phyloP scores from a whole-genome alignment of 2,888 invertebrate species.

The Frankliniella intonsa region DNA sequence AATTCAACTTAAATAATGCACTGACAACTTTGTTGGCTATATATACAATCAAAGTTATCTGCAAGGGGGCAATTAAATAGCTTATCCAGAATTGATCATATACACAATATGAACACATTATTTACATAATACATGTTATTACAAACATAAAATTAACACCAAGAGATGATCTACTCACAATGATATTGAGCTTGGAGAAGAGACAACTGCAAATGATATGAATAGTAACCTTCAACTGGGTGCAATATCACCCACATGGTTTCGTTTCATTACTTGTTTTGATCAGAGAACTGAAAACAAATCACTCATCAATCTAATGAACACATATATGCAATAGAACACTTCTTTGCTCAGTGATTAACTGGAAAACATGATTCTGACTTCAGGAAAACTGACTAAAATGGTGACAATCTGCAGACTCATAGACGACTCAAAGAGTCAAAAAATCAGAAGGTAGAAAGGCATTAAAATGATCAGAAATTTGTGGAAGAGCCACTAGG shows the following conservation, averaged over 20 bases:
- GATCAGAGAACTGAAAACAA: neutral
- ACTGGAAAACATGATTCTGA: neutral
- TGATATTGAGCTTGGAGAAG: conserved; percentile 10
- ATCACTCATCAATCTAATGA: neutral
- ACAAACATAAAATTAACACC: conserved; percentile 9
- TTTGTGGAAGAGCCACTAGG: neutral
- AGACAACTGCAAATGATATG: conserved; percentile 25
- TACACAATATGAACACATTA: neutral
- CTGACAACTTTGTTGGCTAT: conserved; percentile 5
- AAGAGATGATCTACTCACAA: conserved; percentile 5
- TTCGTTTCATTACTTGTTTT: neutral
- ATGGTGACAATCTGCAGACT: conserved; percentile 7
- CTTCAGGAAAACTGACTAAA: neutral
- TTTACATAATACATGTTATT: conserved; percentile 16
- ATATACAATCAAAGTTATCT: neutral
- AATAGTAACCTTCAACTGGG: neutral
- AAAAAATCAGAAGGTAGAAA: neutral
- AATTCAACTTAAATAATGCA: conserved; percentile 21
- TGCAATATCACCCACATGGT: neutral
- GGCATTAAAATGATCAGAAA: neutral
- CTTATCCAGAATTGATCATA: conserved; percentile 5
- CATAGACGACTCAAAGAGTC: neutral
- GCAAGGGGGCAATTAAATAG: neutral
- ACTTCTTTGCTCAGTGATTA: neutral
- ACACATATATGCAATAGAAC: neutral